Percentiles rank a stretch among this genome's conserved stretches.
Evolutionary conservation across 2,888 invertebrate species (phyloP).

Genomic region (Yponomeuta cagnagella): DNA sequence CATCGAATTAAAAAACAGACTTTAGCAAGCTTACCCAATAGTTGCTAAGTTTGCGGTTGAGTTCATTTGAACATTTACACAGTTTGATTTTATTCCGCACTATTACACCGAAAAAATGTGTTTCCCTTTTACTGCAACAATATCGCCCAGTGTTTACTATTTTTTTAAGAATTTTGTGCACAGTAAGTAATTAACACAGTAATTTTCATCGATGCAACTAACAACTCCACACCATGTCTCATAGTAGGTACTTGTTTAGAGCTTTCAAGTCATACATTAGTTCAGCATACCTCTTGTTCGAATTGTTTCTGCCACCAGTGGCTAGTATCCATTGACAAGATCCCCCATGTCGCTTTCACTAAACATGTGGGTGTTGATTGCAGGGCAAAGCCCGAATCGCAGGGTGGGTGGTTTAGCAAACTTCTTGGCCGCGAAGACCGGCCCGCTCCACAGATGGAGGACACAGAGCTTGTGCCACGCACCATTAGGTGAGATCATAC

Average conservation of each 20-base stretch:
- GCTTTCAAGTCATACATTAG: too few species aligned
- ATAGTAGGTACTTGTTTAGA: too few species aligned
- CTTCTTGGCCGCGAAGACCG: conserved; percentile 68
- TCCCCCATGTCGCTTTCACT: neutral
- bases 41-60: too few species aligned
- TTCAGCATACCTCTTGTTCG: neutral
- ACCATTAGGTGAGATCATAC: conserved; percentile 64
- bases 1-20: too few species aligned
- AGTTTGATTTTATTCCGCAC: too few species aligned
- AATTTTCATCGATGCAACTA: too few species aligned
- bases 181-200: neutral
- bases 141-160: too few species aligned
- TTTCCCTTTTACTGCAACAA: too few species aligned
- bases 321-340: neutral
- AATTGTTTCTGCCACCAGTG: neutral
- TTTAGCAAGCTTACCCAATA: too few species aligned
- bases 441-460: conserved; percentile 43
- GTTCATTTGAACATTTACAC: too few species aligned
- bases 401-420: conserved; percentile 79
- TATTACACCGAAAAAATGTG: too few species aligned
- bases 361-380: conserved; percentile 47
- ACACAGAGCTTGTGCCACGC: conserved; percentile 55
- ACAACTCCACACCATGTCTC: too few species aligned
- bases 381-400: conserved; percentile 63
- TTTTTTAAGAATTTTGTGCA: neutral